Percentiles rank a stretch among this genome's conserved stretches.
These are phyloP conservation scores for Melanotaenia pygmaea DNA, from an alignment of 2,797 vertebrate genomes.

Conservation along the genomic window DNA sequence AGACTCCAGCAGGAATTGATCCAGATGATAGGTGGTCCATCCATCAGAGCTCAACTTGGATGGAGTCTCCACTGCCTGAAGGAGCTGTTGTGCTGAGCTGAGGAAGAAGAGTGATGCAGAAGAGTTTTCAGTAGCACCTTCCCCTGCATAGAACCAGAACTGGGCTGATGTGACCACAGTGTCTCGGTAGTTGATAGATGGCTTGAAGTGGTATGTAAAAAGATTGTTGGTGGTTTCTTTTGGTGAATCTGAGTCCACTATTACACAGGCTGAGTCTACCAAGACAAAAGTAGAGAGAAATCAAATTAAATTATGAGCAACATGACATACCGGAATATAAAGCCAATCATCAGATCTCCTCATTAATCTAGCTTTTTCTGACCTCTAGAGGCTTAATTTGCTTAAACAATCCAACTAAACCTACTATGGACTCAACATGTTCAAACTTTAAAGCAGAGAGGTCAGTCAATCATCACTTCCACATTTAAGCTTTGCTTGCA, in stretches of 20 bases:
- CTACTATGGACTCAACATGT: neutral
- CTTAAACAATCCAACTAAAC: neutral
- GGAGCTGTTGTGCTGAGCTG: slow-evolving; percentile 60
- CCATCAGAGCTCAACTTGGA: slow-evolving; percentile 59
- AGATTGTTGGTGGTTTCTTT: slow-evolving; percentile 54
- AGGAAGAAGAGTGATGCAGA: slow-evolving; percentile 69
- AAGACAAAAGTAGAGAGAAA: neutral
- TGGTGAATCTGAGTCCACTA: slow-evolving; percentile 44
- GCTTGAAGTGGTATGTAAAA: slow-evolving; percentile 89
- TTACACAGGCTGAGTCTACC: slow-evolving; percentile 80
- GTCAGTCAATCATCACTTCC: no score
- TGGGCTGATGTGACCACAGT: slow-evolving; percentile 84
- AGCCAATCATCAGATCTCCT: neutral
- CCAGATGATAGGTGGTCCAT: slow-evolving; percentile 87
- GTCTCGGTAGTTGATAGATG: slow-evolving; percentile 79
- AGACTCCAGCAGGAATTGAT: slow-evolving; percentile 59
- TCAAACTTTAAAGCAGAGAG: neutral
- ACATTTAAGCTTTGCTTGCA: no score
- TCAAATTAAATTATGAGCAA: neutral
- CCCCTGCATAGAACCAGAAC: slow-evolving; percentile 90
- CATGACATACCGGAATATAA: neutral
- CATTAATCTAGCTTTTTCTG: neutral
- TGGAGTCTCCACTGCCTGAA: slow-evolving; percentile 63
- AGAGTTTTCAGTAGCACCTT: slow-evolving; percentile 29
- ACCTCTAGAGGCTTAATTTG: neutral